Conservation (phyloP, 2,797 vertebrate species). For the Odontamblyopus rebecca region DNA sequence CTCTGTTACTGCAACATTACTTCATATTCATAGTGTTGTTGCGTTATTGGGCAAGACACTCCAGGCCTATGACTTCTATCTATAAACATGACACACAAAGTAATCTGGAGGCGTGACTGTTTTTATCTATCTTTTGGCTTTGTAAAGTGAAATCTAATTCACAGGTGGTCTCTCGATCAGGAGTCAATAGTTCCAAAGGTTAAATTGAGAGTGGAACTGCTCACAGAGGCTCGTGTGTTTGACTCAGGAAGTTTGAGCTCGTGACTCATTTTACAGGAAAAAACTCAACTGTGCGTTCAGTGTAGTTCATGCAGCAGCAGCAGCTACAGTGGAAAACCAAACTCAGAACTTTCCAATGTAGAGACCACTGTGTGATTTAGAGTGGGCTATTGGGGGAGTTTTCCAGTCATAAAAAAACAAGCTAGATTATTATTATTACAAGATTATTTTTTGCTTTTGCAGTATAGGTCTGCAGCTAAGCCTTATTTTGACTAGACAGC, state of each 20-base stretch:
- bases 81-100: too few relatives aligned
- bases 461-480: too few relatives aligned
- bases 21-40: too few relatives aligned
- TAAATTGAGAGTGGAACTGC: conserved; percentile 35
- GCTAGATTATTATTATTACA: neutral
- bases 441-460: neutral
- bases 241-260: conserved; percentile 22
- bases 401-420: neutral
- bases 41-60: too few relatives aligned
- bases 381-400: neutral
- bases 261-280: conserved; percentile 43
- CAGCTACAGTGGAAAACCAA: neutral
- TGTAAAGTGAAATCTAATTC: too few relatives aligned
- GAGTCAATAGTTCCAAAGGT: conserved; percentile 24
- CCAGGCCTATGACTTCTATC: too few relatives aligned
- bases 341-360: neutral
- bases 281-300: neutral
- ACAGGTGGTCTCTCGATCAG: neutral
- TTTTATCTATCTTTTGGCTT: too few relatives aligned
- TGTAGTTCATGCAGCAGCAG: neutral
- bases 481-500: too few relatives aligned
- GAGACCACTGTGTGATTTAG: neutral
- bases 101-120: too few relatives aligned
- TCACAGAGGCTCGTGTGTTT: conserved; percentile 25
- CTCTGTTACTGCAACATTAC: too few relatives aligned